phyloP scores from a whole-genome alignment of 2,888 invertebrate genomes.

The Ctenicera cuprea region DNA sequence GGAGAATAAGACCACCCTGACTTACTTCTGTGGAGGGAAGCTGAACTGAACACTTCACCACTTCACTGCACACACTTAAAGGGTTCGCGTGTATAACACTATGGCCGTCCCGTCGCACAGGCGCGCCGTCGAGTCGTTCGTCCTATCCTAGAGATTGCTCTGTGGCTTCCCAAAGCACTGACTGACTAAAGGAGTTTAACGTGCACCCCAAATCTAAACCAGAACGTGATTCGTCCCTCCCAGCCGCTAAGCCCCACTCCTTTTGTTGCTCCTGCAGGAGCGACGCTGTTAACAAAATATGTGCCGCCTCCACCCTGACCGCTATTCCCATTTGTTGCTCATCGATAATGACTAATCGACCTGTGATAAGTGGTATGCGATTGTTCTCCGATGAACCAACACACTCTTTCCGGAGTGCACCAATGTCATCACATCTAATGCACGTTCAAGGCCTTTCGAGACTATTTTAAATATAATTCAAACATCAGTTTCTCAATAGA shows the following conservation, averaged over 20 bases:
- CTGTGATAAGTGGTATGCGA: conserved; percentile 60
- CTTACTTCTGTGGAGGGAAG: conserved; percentile 68
- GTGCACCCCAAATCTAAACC: conserved; percentile 70
- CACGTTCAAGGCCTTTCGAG: conserved; percentile 15
- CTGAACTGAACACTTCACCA: conserved; percentile 65
- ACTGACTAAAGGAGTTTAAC: conserved; percentile 71
- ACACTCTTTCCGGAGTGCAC: conserved; percentile 37
- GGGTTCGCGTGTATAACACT: conserved; percentile 66
- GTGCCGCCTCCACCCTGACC: conserved; percentile 64
- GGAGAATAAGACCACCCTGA: conserved; percentile 45
- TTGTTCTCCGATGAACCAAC: conserved; percentile 56
- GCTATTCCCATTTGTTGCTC: conserved; percentile 63
- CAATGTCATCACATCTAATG: conserved; percentile 4
- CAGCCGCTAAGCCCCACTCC: conserved; percentile 58
- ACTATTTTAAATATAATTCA: no score
- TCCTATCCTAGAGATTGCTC: conserved; percentile 71
- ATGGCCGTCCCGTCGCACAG: conserved; percentile 69
- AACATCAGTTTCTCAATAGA: no score
- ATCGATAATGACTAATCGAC: conserved; percentile 67
- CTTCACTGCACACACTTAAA: conserved; percentile 67
- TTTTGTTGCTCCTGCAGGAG: conserved; percentile 53
- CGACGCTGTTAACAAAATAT: conserved; percentile 61
- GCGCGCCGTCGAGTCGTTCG: conserved; percentile 72
- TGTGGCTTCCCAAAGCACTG: conserved; percentile 72
- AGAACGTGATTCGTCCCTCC: conserved; percentile 68